Conservation (phyloP, 2,797 vertebrate genomes). For the Dicrostonyx torquatus region DNA sequence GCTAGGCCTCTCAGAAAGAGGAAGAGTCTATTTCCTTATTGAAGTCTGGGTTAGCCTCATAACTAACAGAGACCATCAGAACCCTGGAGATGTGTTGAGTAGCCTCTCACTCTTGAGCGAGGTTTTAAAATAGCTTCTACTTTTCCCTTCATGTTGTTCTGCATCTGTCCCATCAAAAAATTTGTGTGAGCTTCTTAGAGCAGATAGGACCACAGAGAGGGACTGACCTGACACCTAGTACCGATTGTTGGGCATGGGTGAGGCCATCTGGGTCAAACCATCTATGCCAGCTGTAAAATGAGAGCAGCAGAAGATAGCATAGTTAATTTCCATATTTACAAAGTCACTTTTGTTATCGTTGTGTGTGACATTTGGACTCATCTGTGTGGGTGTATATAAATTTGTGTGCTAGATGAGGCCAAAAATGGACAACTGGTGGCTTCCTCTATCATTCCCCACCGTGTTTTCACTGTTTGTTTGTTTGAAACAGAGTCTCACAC, state of each 20-base stretch:
- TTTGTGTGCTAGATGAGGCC: neutral
- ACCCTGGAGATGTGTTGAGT: neutral
- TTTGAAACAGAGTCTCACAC: neutral
- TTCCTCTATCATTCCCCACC: neutral
- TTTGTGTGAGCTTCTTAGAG: neutral
- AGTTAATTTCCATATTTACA: neutral
- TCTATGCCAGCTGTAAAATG: neutral
- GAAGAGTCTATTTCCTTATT: neutral
- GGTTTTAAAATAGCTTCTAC: neutral
- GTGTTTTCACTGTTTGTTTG: neutral
- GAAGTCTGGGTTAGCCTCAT: neutral
- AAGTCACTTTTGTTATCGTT: neutral
- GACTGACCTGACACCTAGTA: neutral
- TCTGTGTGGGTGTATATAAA: neutral
- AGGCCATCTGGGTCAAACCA: neutral
- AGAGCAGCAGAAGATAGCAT: neutral
- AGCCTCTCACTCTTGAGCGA: neutral
- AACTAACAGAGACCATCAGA: neutral
- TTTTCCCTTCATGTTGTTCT: neutral
- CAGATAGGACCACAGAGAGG: neutral
- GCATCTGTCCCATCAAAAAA: neutral
- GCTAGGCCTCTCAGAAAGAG: neutral
- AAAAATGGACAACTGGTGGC: neutral
- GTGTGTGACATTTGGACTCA: neutral
- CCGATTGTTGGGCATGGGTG: neutral